Base-by-base conservation (phyloP, 2,888 invertebrate species). In the Cerceris ruficornis region DNA sequence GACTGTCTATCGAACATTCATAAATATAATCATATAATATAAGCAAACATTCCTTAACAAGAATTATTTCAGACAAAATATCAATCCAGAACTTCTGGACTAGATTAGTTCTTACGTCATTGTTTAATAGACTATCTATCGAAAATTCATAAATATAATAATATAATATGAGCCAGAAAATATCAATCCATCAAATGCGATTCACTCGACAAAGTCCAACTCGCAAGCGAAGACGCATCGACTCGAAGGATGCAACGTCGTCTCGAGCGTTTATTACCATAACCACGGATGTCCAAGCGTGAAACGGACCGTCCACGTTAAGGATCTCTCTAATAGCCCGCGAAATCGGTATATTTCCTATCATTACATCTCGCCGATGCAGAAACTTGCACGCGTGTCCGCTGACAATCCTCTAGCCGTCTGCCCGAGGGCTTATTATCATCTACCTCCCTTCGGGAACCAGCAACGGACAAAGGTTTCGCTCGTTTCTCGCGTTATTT, bases 311-410 rank as follows among this genome's bases (percentile, higher is more conserved):
- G 77, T 78, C 72, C 81, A 67, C 83, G 84, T 75, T 86, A 86
- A 87, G 83, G 82, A 87, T 79, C 75, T 72, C 75, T 74, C 76
- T 82, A 84, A 86, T 82, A 81, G 78, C 49, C 72, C 82, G 81
- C 71, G 79, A 86, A 87, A 87, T 88, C 84, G 71, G n/a, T 66
- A 71, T 65, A 71, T 82, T 87, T 84, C 80, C 84, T 85, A 82
- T 83, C 79, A 87, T 86, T 84, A 84, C 69, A 28, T 64, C 57
- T 5, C 42, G 49, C 43, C 41, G 54, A 42, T 68, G 59, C 17
- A 50, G 49, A 14, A 60, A 69, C 49, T 49, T 17, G 17, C 54
- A 13, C 54, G 54, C 54, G 52, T 52, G 52, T 52, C 14, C 28
- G 28, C 28, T 28, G 28, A 28, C 28, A 28, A 28, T 28, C 50